Conservation (phyloP, 2,113 vertebrate species). For the Scolopax mira region DNA sequence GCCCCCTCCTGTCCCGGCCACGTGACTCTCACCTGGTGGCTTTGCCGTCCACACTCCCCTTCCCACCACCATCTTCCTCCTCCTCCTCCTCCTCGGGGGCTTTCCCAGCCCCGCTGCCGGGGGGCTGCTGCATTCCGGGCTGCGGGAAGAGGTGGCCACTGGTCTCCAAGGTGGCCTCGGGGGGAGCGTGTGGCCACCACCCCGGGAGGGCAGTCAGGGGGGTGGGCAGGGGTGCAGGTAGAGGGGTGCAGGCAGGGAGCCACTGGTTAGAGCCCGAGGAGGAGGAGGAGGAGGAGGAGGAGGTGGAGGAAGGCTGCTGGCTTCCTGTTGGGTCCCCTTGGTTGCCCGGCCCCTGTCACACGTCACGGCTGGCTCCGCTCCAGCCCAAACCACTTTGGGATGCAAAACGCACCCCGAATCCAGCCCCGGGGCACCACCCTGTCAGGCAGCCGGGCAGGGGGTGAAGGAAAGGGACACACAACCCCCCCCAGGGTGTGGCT, state of each 20-base stretch:
- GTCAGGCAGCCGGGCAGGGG: background rate
- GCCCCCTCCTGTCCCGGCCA: background rate
- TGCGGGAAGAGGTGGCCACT: rapidly evolving
- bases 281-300: no score
- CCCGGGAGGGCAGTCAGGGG: background rate
- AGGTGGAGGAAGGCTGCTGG: rapidly evolving
- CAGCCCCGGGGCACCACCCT: background rate
- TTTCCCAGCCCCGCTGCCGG: rapidly evolving
- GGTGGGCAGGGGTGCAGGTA: background rate
- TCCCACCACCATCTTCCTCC: background rate
- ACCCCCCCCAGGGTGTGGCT: no score
- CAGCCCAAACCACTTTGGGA: background rate
- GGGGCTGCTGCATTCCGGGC: background rate
- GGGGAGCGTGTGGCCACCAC: background rate
- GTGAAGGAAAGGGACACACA: no score
- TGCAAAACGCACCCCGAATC: rapidly evolving
- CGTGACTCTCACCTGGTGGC: background rate
- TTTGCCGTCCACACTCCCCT: background rate
- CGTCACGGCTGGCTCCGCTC: background rate
- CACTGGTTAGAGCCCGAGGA: background rate
- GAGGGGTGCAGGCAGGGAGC: background rate
- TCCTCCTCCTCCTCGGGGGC: background rate
- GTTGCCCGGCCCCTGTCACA: rapidly evolving
- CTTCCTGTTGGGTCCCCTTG: background rate
- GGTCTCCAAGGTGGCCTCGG: background rate